phyloP scores from a whole-genome alignment of 2,888 invertebrate genomes.

The Agrilus biguttatus region DNA sequence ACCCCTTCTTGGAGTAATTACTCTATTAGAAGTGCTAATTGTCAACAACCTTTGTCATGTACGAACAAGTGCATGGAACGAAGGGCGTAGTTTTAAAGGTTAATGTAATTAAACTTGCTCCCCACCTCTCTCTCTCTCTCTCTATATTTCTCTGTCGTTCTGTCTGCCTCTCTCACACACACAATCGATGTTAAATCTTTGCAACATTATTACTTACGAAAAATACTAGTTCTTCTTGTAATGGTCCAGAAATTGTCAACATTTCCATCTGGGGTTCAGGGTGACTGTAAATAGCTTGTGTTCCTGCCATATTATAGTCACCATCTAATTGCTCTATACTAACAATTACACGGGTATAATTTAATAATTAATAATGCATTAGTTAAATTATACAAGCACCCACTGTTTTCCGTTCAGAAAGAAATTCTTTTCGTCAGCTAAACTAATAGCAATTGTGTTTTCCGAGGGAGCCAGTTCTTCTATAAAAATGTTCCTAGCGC shows the following conservation, averaged over 20 bases:
- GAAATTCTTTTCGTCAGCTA: conserved; percentile 34
- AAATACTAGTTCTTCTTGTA: conserved; percentile 42
- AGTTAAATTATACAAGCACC: conserved; percentile 16
- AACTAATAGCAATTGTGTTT: conserved; percentile 43
- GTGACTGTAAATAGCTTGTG: conserved; percentile 34
- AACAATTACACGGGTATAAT: conserved; percentile 4
- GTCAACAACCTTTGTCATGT: too few relatives aligned
- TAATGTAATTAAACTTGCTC: neutral
- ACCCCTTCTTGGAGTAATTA: too few relatives aligned
- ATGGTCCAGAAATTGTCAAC: conserved; percentile 45
- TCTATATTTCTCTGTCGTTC: neutral
- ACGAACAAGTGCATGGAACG: too few relatives aligned
- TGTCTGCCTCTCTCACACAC: neutral
- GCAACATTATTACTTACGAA: conserved; percentile 33
- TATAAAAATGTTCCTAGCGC: conserved; percentile 43
- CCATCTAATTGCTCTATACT: conserved; percentile 27
- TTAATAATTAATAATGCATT: neutral
- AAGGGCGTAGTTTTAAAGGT: too few relatives aligned
- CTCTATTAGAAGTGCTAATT: too few relatives aligned
- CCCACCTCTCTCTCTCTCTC: neutral
- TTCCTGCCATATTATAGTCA: conserved; percentile 32
- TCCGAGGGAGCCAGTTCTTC: conserved; percentile 39
- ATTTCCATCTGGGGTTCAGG: conserved; percentile 39
- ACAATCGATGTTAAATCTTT: neutral
- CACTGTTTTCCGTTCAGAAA: conserved; percentile 49